phyloP scores from a whole-genome alignment of 2,113 vertebrate genomes.

The Sinocyclocheilus grahami region DNA sequence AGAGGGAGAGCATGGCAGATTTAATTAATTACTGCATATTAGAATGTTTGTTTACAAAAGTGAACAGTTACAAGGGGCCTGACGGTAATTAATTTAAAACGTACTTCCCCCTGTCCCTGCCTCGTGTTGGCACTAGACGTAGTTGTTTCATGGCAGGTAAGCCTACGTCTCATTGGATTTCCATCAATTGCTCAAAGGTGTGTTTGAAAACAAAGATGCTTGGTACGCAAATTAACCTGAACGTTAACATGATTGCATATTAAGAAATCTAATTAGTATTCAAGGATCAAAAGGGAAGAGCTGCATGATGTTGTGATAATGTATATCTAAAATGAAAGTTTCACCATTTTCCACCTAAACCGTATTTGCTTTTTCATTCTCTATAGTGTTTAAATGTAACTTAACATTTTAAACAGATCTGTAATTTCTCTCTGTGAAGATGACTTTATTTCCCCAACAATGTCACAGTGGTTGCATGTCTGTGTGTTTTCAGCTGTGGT shows the following conservation, averaged over 20 bases:
- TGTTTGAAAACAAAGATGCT: slow-evolving; percentile 76
- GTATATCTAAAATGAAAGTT: slow-evolving; percentile 42
- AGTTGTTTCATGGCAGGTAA: slow-evolving; percentile 83
- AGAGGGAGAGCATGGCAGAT: slow-evolving; percentile 93
- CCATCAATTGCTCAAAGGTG: slow-evolving; percentile 82
- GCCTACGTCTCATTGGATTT: slow-evolving; percentile 85
- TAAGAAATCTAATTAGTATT: slow-evolving; percentile 78
- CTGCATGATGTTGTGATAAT: slow-evolving; percentile 47
- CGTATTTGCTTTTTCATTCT: slow-evolving; percentile 11
- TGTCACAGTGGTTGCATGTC: neutral
- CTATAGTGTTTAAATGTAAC: slow-evolving; percentile 46
- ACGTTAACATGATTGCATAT: slow-evolving; percentile 80
- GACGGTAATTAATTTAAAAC: slow-evolving; percentile 99
- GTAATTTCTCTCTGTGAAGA: neutral
- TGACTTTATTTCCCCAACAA: neutral
- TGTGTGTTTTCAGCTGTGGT: slow-evolving; percentile 50
- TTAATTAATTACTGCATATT: slow-evolving; percentile 99
- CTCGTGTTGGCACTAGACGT: slow-evolving; percentile 80
- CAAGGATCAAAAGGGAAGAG: slow-evolving; percentile 65
- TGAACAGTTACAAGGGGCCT: slow-evolving; percentile 98
- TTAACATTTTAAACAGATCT: neutral
- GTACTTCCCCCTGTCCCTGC: slow-evolving; percentile 88
- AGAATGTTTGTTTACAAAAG: slow-evolving; percentile 99
- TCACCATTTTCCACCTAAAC: neutral
- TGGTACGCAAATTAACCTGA: slow-evolving; percentile 74